Percentiles rank a stretch among this genome's conserved stretches.
Evolutionary conservation across 64 coral and sea anemone genomes (phyloP).

Genomic region (Porites australiensis): DNA sequence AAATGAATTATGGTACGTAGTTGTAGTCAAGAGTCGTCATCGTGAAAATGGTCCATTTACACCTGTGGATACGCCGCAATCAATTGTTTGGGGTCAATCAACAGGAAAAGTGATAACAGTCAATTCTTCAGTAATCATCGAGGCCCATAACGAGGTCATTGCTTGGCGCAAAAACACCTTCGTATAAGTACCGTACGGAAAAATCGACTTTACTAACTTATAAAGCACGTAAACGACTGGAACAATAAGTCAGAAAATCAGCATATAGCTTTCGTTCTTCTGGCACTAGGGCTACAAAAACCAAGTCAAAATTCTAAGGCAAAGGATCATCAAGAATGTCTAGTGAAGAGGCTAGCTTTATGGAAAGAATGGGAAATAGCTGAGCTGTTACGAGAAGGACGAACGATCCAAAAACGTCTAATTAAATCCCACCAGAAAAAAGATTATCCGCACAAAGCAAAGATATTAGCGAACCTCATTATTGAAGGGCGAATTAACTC

Average conservation of each 20-base stretch:
- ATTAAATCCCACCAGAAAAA: conserved; percentile 41
- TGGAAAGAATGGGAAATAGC: conserved; percentile 66
- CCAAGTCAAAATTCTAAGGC: too few species aligned
- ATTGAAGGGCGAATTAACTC: conserved; percentile 19
- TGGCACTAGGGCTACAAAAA: too few species aligned
- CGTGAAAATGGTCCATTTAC: too few species aligned
- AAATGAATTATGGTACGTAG: too few species aligned
- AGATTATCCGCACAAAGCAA: conserved; percentile 24
- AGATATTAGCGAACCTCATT: conserved; percentile 58
- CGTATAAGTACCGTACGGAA: conserved; percentile 63
- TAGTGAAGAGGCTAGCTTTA: conserved; percentile 58
- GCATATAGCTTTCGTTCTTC: conserved; percentile 71
- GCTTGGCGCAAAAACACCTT: conserved; percentile 68
- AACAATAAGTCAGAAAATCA: conserved; percentile 62
- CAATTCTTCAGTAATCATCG: conserved; percentile 45
- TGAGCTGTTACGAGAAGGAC: conserved; percentile 48
- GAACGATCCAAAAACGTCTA: conserved; percentile 48
- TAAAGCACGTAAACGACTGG: conserved; percentile 65
- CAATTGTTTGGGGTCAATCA: conserved; percentile 81
- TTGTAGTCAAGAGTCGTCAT: too few species aligned
- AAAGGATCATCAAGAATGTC: conserved; percentile 59
- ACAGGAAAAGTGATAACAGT: conserved; percentile 64
- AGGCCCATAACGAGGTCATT: conserved; percentile 49
- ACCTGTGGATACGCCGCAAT: conserved; percentile 55
- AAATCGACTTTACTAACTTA: conserved; percentile 67